Base-by-base conservation (phyloP, 2,113 vertebrate species). In the human (Homo sapiens) region DNA sequence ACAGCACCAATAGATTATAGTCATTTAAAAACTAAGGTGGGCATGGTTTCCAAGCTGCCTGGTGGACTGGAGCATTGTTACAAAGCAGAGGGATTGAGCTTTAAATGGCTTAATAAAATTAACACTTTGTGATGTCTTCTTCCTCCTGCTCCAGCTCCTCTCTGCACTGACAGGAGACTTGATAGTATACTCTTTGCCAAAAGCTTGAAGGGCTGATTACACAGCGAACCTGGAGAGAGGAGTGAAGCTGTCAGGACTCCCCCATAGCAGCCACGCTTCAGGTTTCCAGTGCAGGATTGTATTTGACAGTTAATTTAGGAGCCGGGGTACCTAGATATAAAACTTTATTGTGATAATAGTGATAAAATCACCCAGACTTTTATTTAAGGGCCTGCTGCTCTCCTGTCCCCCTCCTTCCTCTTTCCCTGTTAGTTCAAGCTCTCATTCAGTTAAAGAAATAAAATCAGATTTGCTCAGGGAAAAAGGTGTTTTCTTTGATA, bases 251-350 rank as follows among this genome's bases (percentile, higher is more conserved):
- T 97, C 90, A 92, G 70, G 48, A 45, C 94, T 96, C 88, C 78
- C 90, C 90, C 94, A 3, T 9, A 91, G 94, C 18, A 16, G 52
- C 73, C 82, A 30, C 4, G 2, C 83, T 97, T 98, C 94, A 75
- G 76, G 30, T 97, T 98, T 94, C 93, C 84, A 94, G 52, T 93
- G 86, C 94, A 96, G 96, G 76, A 98, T 97, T 97, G 82, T 96
- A 97, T 97, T 98, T 98, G 97, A 97, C 97, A 96, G 98, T 98
- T 98, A 98, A 98, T 98, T 98, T 98, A 98, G 95, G 96, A 97
- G 75, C 40, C 86, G 94, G 87, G 43, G 25, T 97, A 79, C 75
- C 89, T 94, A 92, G 86, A 81, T 95, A 57, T 94, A 98, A 98
- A 97, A 83, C 95, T 98, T 98, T 45, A 76, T 43, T 94, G 55